Evolutionary conservation across 2,113 vertebrate species (phyloP).

Genomic region (Cathartes aura): DNA sequence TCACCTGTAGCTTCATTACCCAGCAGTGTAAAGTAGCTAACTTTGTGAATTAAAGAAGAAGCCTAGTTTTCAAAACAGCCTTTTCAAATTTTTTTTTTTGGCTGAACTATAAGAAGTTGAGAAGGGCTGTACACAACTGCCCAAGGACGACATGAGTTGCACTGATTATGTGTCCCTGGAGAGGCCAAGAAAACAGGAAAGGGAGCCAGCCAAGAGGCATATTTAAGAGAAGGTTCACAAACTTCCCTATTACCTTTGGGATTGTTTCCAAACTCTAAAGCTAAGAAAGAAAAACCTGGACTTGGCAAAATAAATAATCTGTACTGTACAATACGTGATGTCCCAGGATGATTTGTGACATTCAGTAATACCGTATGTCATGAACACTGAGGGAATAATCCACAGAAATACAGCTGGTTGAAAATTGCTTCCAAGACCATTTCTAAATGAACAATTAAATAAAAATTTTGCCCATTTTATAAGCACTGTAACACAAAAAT

Average conservation of each 20-base stretch:
- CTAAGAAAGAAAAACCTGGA: not conserved
- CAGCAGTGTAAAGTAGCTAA: not conserved
- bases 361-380: not conserved
- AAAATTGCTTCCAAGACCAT: not conserved
- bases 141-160: not conserved
- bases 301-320: conserved; percentile 8
- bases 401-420: conserved; percentile 11
- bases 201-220: not conserved
- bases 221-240: not conserved
- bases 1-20: not conserved
- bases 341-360: conserved; percentile 17
- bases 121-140: not conserved
- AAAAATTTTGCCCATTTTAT: not conserved
- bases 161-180: not conserved
- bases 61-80: not conserved
- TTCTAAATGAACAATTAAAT: not conserved
- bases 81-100: not conserved
- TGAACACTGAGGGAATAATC: not conserved
- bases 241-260: conserved; percentile 8
- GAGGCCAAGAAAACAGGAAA: conserved; percentile 13
- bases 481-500: not conserved
- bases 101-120: not conserved
- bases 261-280: conserved; percentile 6
- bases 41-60: not conserved
- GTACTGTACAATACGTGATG: not conserved